phyloP scores from a whole-genome alignment of 2,797 vertebrate species.

The Phalloptychus januarius region DNA sequence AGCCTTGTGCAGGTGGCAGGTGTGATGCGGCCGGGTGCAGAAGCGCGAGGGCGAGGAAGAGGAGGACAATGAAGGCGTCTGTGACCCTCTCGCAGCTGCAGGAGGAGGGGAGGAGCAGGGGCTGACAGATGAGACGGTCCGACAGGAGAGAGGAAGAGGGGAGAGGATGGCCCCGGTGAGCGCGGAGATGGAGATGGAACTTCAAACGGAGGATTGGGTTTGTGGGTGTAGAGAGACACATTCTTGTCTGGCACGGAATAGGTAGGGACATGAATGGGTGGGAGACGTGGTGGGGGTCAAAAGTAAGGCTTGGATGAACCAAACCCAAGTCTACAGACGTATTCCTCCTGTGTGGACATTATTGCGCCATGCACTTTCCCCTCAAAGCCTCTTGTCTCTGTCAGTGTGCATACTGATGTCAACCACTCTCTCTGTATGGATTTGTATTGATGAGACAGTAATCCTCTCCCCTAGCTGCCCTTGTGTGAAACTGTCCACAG shows the following conservation, averaged over 20 bases:
- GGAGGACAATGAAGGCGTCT: slow-evolving; percentile 78
- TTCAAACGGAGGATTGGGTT: slow-evolving; percentile 79
- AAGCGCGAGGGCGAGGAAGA: slow-evolving; percentile 68
- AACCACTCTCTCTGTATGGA: slow-evolving; percentile 69
- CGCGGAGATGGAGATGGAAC: slow-evolving; percentile 72
- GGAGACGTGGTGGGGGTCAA: slow-evolving; percentile 18
- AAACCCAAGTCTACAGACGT: slow-evolving; percentile 29
- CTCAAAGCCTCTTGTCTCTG: slow-evolving; percentile 39
- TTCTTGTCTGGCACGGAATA: slow-evolving; percentile 75
- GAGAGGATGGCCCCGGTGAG: slow-evolving; percentile 43
- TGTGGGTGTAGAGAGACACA: slow-evolving; percentile 77
- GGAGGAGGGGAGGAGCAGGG: slow-evolving; percentile 66
- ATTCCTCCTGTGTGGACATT: slow-evolving; percentile 52
- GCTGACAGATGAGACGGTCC: slow-evolving; percentile 76
- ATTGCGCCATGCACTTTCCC: slow-evolving; percentile 36
- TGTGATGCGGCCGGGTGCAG: slow-evolving; percentile 77
- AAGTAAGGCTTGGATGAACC: slow-evolving; percentile 41
- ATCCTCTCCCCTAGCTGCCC: slow-evolving; percentile 76
- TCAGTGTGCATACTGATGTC: slow-evolving; percentile 69
- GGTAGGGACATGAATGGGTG: slow-evolving; percentile 35
- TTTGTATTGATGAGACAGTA: slow-evolving; percentile 79
- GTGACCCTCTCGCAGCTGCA: slow-evolving; percentile 79
- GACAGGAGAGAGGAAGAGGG: slow-evolving; percentile 70
- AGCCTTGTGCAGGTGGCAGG: slow-evolving; percentile 81
- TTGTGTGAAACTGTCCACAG: slow-evolving; percentile 79